Percentiles rank a stretch among this genome's conserved stretches.
Conservation (phyloP, 1,140 invertebrate species). For the Cryptotermes secundus region DNA sequence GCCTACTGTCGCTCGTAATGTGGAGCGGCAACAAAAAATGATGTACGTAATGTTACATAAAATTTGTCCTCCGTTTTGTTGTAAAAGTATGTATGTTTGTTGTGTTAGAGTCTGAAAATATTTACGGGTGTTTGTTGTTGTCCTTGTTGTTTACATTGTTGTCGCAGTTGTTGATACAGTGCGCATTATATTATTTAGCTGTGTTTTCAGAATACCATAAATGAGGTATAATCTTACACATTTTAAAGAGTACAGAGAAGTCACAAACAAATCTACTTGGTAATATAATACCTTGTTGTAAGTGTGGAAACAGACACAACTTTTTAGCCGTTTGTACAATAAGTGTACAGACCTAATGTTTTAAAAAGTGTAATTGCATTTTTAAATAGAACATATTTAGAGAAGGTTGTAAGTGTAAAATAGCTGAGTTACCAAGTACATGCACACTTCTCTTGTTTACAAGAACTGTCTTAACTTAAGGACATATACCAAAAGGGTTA, state of each 20-base stretch:
- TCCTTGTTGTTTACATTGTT: conserved; percentile 25
- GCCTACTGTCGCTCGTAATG: conserved; percentile 25
- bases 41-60: conserved; percentile 20
- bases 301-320: conserved; percentile 9
- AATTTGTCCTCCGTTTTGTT: conserved; percentile 18
- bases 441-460: conserved; percentile 16
- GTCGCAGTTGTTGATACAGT: conserved; percentile 27
- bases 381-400: conserved; percentile 21
- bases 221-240: conserved; percentile 24
- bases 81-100: conserved; percentile 22
- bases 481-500: no score
- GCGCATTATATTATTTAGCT: conserved; percentile 21
- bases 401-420: neutral
- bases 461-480: neutral
- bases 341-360: conserved; percentile 21
- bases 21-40: neutral
- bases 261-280: neutral
- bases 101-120: conserved; percentile 31
- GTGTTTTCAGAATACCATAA: conserved; percentile 28
- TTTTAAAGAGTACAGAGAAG: neutral
- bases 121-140: conserved; percentile 35
- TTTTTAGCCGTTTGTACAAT: conserved; percentile 22
- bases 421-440: neutral
- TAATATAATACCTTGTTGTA: conserved; percentile 17
- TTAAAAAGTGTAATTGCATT: conserved; percentile 25